These are phyloP conservation scores for Asobara japonica DNA, from an alignment of 1,140 invertebrate species.

Conservation along the genomic window DNA sequence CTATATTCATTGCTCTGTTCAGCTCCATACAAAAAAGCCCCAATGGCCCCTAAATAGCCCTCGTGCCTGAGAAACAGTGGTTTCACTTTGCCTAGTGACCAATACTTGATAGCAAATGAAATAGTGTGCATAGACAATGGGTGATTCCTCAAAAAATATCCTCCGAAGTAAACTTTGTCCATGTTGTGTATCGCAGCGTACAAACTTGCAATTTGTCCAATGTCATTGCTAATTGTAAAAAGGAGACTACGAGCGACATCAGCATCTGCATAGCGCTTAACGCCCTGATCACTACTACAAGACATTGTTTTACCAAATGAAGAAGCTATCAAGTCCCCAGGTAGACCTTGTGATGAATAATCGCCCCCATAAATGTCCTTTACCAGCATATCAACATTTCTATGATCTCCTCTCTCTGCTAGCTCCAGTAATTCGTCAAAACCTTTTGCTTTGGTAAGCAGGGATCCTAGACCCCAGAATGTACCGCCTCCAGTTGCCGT, in stretches of 20 bases:
- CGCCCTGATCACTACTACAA: conserved; percentile 52
- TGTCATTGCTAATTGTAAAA: conserved; percentile 81
- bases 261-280: conserved; percentile 66
- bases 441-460: conserved; percentile 76
- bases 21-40: conserved; percentile 78
- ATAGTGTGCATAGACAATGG: conserved; percentile 82
- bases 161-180: conserved; percentile 79
- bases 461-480: conserved; percentile 81
- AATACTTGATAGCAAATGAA: conserved; percentile 79
- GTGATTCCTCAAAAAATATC: conserved; percentile 81
- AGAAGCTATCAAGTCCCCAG: conserved; percentile 79
- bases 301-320: conserved; percentile 79
- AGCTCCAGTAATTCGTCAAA: conserved; percentile 80
- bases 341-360: conserved; percentile 70
- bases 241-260: conserved; percentile 79
- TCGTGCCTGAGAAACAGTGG: conserved; percentile 81
- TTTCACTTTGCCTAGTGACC: conserved; percentile 78
- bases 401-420: conserved; percentile 78
- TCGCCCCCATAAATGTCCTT: conserved; percentile 81
- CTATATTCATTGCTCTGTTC: conserved; percentile 74
- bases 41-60: conserved; percentile 82
- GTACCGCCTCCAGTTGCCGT: conserved; percentile 82
- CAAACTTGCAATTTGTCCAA: conserved; percentile 80
- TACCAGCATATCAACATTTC: conserved; percentile 79
- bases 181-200: conserved; percentile 76